Evolutionary conservation across 2,113 vertebrate species (phyloP), one percentile per base, ranked within the genome.

Genomic region (Catharus fuscescens): DNA sequence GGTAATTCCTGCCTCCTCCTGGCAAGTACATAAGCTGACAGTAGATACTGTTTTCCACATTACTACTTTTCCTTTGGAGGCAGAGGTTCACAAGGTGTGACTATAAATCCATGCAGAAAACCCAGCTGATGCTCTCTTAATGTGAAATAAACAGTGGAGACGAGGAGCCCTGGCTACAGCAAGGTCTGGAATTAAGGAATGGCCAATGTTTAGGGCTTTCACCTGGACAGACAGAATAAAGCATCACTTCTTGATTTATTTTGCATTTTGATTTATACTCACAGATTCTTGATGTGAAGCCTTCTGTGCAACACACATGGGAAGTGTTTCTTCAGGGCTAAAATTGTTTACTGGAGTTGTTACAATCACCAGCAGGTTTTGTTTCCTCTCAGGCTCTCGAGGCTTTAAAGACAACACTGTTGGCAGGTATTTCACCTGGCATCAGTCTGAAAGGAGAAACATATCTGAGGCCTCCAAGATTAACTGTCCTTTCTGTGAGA

Each of bases 1-100:
- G 59, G 54, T 77, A 80, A 82, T 90, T 93, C 85, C 56, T 90
- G 79, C 62, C 66, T 95, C 52, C 38, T 86, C 45, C 90, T 38
- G 71, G 78, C 9, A 14, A 81, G 85, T 40, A 34, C 42, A 65
- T 26, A 91, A 85, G 61, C 61, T 94, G 89, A 53, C 70, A 81
- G 86, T 65, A 90, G 88, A 38, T 73, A 85, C 24, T 90, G 57
- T 59, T 62, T 94, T 80, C 73, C 87, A 32, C 50, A 70, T 50
- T 44, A 38, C 31, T 4, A 4, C 70, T 94, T 92, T 91, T 90
- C 73, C 38, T 66, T 92, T 76, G 54, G 50, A 95, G 78, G 40
- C 9, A 5, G 29, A 82, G 26, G 34, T 82, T 95, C 8, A 3
- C 50, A 60, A 85, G 71, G 32, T 59, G 47, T 73, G 79, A 88